Base-by-base conservation (phyloP, 1,140 invertebrate genomes). In the Mizuhopecten yessoensis region DNA sequence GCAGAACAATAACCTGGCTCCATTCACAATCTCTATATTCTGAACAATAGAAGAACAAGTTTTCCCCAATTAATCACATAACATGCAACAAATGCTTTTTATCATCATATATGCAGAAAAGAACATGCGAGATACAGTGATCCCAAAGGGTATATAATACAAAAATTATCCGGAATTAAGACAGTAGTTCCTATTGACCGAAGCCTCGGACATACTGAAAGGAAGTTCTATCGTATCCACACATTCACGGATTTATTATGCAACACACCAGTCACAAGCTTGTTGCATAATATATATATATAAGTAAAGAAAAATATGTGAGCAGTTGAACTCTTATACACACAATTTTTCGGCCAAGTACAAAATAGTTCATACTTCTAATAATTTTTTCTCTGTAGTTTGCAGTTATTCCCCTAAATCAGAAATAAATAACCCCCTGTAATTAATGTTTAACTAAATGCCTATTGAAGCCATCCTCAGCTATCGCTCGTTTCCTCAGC, bases 401-500 rank as follows among this genome's bases (percentile, higher is more conserved):
- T 49, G 45, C 20, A 49, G 20, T 49, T 13, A 49, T 49, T 29
- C 57, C 57, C 57, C 57, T 75, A 75, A 75, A 75, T 29, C 57
- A 75, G 57, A 75, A 75, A 75, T 75, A 75, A 75, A 75, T 75
- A 75, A 75, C 57, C 57, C 57, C 57, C 57, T 29, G 2, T n/a
- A n/a, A n/a, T n/a, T n/a, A n/a, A n/a, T 75, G 1, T 29, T 75
- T 75, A 29, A 75, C 57, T 75, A 75, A 75, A 75, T 75, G 23
- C 57, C 57, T 75, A 75, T 75, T 29, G n/a, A 45, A 91, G 89
- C 86, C 42, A 91, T 42, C 45, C 90, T 94, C 93, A 94, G 92
- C 92, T 93, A 42, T 94, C 93, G 13, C 89, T 89, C 17, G 87
- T 34, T 86, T 97, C 96, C 34, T 97, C 97, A 0, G 96, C 96